Evolutionary conservation across 2,797 vertebrate species (phyloP), one percentile per base, ranked within the genome.

Genomic region (Danio choprae): DNA sequence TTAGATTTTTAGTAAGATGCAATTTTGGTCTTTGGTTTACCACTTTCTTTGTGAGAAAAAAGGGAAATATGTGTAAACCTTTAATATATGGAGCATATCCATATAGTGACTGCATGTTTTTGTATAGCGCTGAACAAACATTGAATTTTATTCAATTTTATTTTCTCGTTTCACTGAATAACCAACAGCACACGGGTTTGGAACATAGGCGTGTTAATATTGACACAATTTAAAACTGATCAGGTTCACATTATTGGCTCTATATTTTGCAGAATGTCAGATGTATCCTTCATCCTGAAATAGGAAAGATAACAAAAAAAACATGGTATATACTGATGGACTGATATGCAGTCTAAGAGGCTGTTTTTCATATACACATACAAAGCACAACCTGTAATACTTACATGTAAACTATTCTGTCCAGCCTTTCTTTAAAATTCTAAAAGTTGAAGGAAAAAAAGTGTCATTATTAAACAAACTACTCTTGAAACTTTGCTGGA

Each of bases 361-460:
- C 3, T 29, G 29, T 29, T 29, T 29, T 29, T 29, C 29, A n/a
- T n/a, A n/a, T n/a, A n/a, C 29, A 29, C 29, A 29, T 29, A 29
- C 29, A 29, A 29, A 44, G 20, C 43, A 55, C 11, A 74, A 59
- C 5, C n/a, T 50, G 12, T 36, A 44, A 85, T 89, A 95, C 95
- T 95, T 93, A 96, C 95, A 96, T 95, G 92, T 92, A 94, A 88
- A 88, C 92, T 92, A 96, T 94, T 88, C 94, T 94, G 89, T 96
- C 94, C 92, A 95, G 92, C 89, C 93, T 92, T 90, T 95, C 90
- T 79, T 92, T 90, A 88, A 93, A 90, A 86, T 91, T 92, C 82
- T 93, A 91, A 89, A 87, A 83, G 90, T 48, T 91, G 8, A 6
- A 62, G 12, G 38, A 64, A 63, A 3, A 70, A 38, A 15, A 16